A percentile compares a stretch with the other conserved stretches of the same genome.
Evolutionary conservation across 2,113 vertebrate genomes (phyloP).

Genomic region (Notothenia rossii): DNA sequence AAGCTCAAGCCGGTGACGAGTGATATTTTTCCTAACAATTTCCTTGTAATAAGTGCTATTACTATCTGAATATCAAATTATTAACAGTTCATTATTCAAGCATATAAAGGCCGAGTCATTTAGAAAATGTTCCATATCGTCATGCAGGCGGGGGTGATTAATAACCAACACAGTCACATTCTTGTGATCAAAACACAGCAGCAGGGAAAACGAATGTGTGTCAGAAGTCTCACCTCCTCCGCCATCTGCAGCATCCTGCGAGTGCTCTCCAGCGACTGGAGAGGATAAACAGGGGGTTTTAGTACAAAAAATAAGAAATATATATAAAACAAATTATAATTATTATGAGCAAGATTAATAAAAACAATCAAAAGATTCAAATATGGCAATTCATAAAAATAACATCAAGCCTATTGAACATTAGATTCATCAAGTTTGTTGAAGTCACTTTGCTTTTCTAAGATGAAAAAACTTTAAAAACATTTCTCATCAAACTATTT

Average conservation of each 20-base stretch:
- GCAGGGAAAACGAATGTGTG: not conserved
- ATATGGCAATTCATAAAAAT: not conserved
- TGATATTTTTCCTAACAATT: too few relatives aligned
- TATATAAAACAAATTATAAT: too few relatives aligned
- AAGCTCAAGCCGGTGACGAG: too few relatives aligned
- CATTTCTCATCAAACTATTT: too few relatives aligned
- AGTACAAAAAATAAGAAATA: not conserved
- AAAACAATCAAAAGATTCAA: not conserved
- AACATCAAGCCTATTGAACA: too few relatives aligned
- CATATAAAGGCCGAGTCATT: not conserved
- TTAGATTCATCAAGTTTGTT: not conserved
- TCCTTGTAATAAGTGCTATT: not conserved
- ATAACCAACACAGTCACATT: not conserved
- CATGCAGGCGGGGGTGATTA: not conserved
- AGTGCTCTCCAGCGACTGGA: conserved; percentile 97
- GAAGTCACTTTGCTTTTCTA: not conserved
- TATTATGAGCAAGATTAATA: not conserved
- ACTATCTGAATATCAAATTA: not conserved
- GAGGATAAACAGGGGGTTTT: not conserved
- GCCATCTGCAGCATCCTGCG: conserved; percentile 94
- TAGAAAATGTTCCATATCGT: not conserved
- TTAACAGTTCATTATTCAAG: not conserved
- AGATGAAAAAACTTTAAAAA: too few relatives aligned
- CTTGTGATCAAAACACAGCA: not conserved
- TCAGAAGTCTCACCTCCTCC: conserved; percentile 89